Conservation (phyloP, 2,113 vertebrate species). For the Hippocampus guttulatus region DNA sequence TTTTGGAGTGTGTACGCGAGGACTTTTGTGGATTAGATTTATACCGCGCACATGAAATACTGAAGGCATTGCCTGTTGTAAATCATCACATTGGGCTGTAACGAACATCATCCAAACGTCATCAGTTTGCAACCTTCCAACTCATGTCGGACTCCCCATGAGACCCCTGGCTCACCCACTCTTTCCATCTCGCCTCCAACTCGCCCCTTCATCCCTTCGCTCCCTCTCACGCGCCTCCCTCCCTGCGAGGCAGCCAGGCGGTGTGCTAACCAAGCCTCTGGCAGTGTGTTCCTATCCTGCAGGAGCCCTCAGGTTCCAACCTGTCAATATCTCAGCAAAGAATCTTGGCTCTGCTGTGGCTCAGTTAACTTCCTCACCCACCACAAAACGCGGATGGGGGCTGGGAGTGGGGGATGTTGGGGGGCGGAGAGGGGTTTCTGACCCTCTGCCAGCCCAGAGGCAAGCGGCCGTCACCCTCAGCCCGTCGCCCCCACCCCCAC, state of each 20-base stretch:
- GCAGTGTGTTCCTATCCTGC: conserved; percentile 81
- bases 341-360: conserved; percentile 58
- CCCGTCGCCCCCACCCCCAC: conserved; percentile 5
- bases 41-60: background rate
- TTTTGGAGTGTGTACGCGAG: background rate
- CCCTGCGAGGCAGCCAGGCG: conserved; percentile 62
- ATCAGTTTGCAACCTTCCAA: background rate
- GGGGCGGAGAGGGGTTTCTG: conserved; percentile 16
- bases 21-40: background rate
- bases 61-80: background rate
- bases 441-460: conserved; percentile 53
- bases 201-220: conserved; percentile 18
- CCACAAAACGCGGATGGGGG: conserved; percentile 50
- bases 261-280: conserved; percentile 74
- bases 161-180: conserved; percentile 17
- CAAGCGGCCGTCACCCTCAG: conserved; percentile 22
- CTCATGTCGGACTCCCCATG: background rate
- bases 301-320: conserved; percentile 79
- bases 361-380: conserved; percentile 72
- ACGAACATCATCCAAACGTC: background rate
- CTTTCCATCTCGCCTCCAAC: conserved; percentile 34
- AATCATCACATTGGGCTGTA: background rate
- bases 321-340: conserved; percentile 77
- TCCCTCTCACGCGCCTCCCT: conserved; percentile 37
- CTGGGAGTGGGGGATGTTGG: no score